Conservation (phyloP, 2,888 invertebrate genomes). For the Lasioglossum villosulum region DNA sequence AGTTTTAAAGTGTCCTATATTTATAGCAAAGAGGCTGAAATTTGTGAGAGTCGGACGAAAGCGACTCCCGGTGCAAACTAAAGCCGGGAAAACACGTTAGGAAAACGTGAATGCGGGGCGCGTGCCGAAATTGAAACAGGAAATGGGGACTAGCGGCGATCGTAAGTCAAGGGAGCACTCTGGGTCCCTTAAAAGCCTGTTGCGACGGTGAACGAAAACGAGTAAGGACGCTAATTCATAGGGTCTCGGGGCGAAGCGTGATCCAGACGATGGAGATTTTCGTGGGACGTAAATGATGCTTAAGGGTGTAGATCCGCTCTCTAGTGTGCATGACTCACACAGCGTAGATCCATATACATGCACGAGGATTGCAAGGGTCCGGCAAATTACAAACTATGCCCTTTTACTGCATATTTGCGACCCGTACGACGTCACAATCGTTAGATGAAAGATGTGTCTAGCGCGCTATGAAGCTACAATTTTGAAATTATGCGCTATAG, state of each 20-base stretch:
- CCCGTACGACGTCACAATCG: too few relatives aligned
- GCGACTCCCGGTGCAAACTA: neutral
- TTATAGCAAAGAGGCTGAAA: neutral
- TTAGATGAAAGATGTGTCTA: too few relatives aligned
- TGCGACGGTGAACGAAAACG: conserved; percentile 56
- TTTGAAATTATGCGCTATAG: too few relatives aligned
- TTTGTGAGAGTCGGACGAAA: neutral
- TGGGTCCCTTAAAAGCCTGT: conserved; percentile 71
- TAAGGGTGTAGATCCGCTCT: too few relatives aligned
- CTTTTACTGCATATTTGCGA: too few relatives aligned
- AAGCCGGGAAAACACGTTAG: neutral
- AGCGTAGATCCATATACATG: too few relatives aligned
- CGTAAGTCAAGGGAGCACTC: conserved; percentile 77
- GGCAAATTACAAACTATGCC: too few relatives aligned
- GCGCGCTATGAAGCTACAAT: too few relatives aligned
- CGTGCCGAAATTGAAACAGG: conserved; percentile 73
- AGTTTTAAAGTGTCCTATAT: conserved; percentile 10
- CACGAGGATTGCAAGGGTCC: too few relatives aligned
- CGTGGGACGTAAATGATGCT: conserved; percentile 61
- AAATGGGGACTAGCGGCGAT: conserved; percentile 74
- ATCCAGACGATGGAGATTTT: conserved; percentile 65
- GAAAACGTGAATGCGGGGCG: conserved; percentile 21
- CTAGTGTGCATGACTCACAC: too few relatives aligned
- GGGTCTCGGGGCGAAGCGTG: conserved; percentile 56
- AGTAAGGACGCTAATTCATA: conserved; percentile 65